These are phyloP conservation scores for Castor canadensis DNA, from an alignment of 2,113 vertebrate genomes.

Conservation along the genomic window DNA sequence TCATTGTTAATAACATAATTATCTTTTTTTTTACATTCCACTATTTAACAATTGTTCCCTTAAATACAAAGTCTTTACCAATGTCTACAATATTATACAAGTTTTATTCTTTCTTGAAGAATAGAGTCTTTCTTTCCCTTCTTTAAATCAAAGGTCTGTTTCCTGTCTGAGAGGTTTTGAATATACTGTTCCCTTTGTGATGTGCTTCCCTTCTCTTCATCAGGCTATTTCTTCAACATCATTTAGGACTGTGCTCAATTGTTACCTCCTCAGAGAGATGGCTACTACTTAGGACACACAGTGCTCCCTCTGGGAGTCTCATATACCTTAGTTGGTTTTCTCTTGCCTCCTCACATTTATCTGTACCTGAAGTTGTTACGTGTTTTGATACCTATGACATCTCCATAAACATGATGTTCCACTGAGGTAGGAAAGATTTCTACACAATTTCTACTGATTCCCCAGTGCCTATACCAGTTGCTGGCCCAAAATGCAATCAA, in stretches of 20 bases:
- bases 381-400: not conserved
- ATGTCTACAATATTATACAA: not conserved
- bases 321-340: not conserved
- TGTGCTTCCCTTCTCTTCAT: not conserved
- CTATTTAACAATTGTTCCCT: not conserved
- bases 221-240: not conserved
- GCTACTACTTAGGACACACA: not conserved
- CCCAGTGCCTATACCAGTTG: not conserved
- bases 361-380: not conserved
- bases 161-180: not conserved
- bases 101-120: too few species aligned
- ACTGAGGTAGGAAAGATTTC: not conserved
- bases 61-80: not conserved
- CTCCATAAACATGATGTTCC: accelerated
- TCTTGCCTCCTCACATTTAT: not conserved
- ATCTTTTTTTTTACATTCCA: too few species aligned
- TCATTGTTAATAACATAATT: not conserved
- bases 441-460: not conserved
- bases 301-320: not conserved
- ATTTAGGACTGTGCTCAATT: not conserved
- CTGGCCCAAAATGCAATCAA: too few species aligned
- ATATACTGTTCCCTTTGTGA: not conserved
- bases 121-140: not conserved
- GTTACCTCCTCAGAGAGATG: not conserved
- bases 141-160: not conserved